Base-by-base conservation (phyloP, 2,113 vertebrate genomes). In the Saguinus midas region DNA sequence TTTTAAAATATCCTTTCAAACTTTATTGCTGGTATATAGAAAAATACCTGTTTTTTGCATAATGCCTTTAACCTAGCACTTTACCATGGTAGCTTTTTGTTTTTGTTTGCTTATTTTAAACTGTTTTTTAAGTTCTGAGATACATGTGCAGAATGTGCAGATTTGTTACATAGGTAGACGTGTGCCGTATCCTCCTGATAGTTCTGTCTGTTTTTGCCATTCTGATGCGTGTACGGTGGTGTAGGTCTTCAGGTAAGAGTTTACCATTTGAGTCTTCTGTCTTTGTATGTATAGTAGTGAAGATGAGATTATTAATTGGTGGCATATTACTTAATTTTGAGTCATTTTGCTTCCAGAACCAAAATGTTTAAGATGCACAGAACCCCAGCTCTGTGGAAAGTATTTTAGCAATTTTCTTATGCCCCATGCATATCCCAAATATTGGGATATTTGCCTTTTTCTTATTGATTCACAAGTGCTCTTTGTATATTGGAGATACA, bases 221-320 rank as follows among this genome's bases (percentile, higher is more conserved):
- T 29, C 40, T 8, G 6, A 0, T 17, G 8, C 11, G 25, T 40
- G 17, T 21, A 25, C 14, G 17, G 37, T 1, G 4, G 23, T 80
- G 35, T 3, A 17, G 32, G 43, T 72, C 18, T 43, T 50, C 5
- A 6, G 3, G 8, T 48, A 37, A 79, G 16, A 5, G 11, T 25
- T 45, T 23, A 2, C 16, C 13, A 6, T 10, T 11, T 25, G 16
- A 13, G 45, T 66, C 45, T 12, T 37, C 17, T 32, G 23, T 23
- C 45, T 32, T 5, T 23, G 16, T 5, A 25, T 1, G 2, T 27
- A 0, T 1, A 17, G 72, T 16, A 12, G 12, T 17, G 12, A 27
- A 37, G 35, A 29, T 8, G 52, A 57, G 43, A 13, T 32, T 37
- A 23, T 37, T 72, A 21, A 2, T 5, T 8, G 23, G 43, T 20